Percentiles rank a stretch among this genome's conserved stretches.
Evolutionary conservation across 2,888 invertebrate species (phyloP).

Genomic region (Anoncus sp.): DNA sequence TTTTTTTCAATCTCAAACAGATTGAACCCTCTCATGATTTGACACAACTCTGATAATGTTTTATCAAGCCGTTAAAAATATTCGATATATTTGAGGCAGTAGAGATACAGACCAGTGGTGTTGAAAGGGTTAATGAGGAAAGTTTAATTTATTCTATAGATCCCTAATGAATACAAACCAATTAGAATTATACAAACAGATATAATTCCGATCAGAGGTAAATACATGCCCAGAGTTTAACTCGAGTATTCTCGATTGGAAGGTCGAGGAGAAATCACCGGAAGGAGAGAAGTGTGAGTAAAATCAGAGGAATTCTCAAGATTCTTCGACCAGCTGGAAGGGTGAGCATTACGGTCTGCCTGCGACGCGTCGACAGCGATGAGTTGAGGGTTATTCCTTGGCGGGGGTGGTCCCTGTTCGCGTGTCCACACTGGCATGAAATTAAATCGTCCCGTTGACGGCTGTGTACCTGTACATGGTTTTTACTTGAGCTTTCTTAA

Average conservation of each 20-base stretch:
- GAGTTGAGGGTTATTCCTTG: conserved; percentile 55
- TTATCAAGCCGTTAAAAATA: too few relatives aligned
- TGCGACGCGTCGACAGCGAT: conserved; percentile 48
- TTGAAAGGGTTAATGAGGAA: conserved; percentile 1
- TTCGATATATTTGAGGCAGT: too few relatives aligned
- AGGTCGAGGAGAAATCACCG: background rate
- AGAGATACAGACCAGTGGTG: too few relatives aligned
- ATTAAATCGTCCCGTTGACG: conserved; percentile 60
- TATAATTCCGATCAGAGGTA: conserved; percentile 25
- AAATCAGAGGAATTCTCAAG: conserved; percentile 44
- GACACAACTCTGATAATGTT: too few relatives aligned
- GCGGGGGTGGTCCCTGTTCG: conserved; percentile 50
- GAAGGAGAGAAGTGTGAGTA: conserved; percentile 17
- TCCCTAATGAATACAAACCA: conserved; percentile 6
- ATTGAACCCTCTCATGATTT: too few relatives aligned
- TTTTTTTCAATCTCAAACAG: too few relatives aligned
- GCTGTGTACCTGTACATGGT: conserved; percentile 48
- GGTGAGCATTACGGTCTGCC: conserved; percentile 23
- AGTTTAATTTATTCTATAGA: conserved; percentile 18
- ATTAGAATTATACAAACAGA: conserved; percentile 25
- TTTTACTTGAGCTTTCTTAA: conserved; percentile 44
- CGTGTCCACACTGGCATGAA: conserved; percentile 32
- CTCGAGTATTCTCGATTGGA: conserved; percentile 26
- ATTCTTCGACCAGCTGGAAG: conserved; percentile 46
- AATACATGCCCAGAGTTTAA: conserved; percentile 37